These are phyloP conservation scores for Pegoplata infirma DNA, from an alignment of 2,888 invertebrate genomes.

Conservation along the genomic window DNA sequence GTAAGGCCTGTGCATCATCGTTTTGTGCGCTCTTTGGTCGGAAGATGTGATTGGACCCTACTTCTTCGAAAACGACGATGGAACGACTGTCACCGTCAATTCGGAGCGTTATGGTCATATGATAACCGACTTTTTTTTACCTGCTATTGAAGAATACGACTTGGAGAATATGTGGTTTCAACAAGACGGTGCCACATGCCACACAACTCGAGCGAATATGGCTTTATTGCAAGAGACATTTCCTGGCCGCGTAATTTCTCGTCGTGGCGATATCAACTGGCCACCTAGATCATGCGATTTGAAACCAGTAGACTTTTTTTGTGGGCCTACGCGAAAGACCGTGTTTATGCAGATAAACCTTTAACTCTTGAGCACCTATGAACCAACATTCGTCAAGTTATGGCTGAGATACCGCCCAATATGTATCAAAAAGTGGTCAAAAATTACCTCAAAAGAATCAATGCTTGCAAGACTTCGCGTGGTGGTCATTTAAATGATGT, in stretches of 20 bases:
- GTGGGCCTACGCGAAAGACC: too few species aligned
- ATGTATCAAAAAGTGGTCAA: slow-evolving; percentile 41
- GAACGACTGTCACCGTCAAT: slow-evolving; percentile 44
- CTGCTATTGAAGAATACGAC: slow-evolving; percentile 26
- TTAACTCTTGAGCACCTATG: too few species aligned
- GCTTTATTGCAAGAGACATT: slow-evolving; percentile 38
- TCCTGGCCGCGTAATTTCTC: slow-evolving; percentile 40
- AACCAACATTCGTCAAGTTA: too few species aligned
- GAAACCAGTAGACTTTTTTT: too few species aligned
- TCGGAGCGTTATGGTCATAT: slow-evolving; percentile 37
- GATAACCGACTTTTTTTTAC: slow-evolving; percentile 45
- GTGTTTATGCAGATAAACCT: too few species aligned
- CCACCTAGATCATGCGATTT: too few species aligned
- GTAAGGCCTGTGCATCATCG: too few species aligned
- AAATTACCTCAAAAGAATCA: slow-evolving; percentile 36
- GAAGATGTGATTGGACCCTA: too few species aligned
- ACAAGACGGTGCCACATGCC: slow-evolving; percentile 27
- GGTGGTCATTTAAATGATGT: slow-evolving; percentile 16
- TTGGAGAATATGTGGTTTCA: too few species aligned
- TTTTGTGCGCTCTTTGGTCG: too few species aligned
- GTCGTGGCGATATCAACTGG: slow-evolving; percentile 34
- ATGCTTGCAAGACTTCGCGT: too few species aligned
- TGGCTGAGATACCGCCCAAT: slow-evolving; percentile 43
- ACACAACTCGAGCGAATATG: slow-evolving; percentile 36
- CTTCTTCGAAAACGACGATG: too few species aligned